phyloP scores from a whole-genome alignment of 2,888 invertebrate species.

The Eurytoma californica region DNA sequence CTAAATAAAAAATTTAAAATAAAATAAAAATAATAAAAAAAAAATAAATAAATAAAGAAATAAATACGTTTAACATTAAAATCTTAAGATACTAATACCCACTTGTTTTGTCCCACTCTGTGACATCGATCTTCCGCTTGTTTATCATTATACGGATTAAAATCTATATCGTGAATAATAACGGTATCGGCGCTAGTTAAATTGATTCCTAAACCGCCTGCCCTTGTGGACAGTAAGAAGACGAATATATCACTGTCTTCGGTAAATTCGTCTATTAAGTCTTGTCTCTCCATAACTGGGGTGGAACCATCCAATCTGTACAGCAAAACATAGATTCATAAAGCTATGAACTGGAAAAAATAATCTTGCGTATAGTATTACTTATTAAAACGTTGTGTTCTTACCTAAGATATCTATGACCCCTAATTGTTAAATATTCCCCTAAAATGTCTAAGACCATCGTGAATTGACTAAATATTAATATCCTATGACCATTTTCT shows the following conservation, averaged over 20 bases:
- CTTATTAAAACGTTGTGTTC: conserved; percentile 35
- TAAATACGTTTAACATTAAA: too few relatives aligned
- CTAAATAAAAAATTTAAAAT: conserved; percentile 74
- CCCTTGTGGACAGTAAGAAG: conserved; percentile 93
- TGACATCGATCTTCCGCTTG: conserved; percentile 94
- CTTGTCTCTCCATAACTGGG: conserved; percentile 89
- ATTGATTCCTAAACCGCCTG: conserved; percentile 97
- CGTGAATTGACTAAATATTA: conserved; percentile 97
- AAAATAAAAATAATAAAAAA: conserved; percentile 14
- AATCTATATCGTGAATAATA: conserved; percentile 97
- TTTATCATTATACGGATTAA: conserved; percentile 98
- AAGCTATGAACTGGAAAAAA: background rate
- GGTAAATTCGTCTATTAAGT: conserved; percentile 92
- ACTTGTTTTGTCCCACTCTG: conserved; percentile 80
- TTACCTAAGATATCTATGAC: conserved; percentile 81
- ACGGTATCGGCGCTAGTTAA: conserved; percentile 96
- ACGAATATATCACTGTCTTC: conserved; percentile 87
- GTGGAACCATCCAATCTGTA: conserved; percentile 91
- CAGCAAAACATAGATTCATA: conserved; percentile 13
- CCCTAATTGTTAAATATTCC: conserved; percentile 86
- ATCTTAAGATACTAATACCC: conserved; percentile 34
- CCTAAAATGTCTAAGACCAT: conserved; percentile 96
- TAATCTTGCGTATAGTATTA: background rate
- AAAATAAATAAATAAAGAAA: too few relatives aligned
- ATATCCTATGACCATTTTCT: conserved; percentile 85